Evolutionary conservation across 2,113 vertebrate species (phyloP).

Genomic region (Melanerpes formicivorus): DNA sequence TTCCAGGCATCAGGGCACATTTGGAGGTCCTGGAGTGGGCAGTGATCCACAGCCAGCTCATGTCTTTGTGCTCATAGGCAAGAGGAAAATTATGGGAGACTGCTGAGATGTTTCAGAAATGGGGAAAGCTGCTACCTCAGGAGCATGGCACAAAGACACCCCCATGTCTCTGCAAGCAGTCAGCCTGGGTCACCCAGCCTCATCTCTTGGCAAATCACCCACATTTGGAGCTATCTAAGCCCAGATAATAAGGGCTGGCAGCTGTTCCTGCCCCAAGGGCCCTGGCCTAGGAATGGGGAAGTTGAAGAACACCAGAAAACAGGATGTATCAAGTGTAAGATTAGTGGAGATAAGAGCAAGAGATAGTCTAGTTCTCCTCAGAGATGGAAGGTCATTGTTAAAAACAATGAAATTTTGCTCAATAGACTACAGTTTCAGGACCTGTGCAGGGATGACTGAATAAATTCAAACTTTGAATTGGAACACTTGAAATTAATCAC

Average conservation of each 20-base stretch:
- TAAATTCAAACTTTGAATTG: background rate
- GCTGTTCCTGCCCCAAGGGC: background rate
- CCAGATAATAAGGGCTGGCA: background rate
- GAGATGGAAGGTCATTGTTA: background rate
- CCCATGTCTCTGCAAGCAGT: background rate
- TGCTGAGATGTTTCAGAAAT: background rate
- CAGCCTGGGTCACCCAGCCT: background rate
- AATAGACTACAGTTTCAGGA: background rate
- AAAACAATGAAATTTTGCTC: background rate
- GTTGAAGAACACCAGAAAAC: background rate
- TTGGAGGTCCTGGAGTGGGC: background rate
- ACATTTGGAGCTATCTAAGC: background rate
- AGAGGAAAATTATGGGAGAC: background rate
- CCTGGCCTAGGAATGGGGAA: background rate
- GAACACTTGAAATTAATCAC: background rate
- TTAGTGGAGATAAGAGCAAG: background rate
- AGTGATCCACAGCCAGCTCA: background rate
- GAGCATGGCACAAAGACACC: fast-evolving
- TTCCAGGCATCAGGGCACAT: background rate
- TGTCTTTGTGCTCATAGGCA: background rate
- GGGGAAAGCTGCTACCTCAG: background rate
- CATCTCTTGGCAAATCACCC: background rate
- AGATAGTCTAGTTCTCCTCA: background rate
- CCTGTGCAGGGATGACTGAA: background rate
- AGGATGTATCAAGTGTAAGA: background rate